Percentiles rank a stretch among this genome's conserved stretches.
phyloP scores from a whole-genome alignment of 2,797 vertebrate species.

The Halcyon leucocephala region DNA sequence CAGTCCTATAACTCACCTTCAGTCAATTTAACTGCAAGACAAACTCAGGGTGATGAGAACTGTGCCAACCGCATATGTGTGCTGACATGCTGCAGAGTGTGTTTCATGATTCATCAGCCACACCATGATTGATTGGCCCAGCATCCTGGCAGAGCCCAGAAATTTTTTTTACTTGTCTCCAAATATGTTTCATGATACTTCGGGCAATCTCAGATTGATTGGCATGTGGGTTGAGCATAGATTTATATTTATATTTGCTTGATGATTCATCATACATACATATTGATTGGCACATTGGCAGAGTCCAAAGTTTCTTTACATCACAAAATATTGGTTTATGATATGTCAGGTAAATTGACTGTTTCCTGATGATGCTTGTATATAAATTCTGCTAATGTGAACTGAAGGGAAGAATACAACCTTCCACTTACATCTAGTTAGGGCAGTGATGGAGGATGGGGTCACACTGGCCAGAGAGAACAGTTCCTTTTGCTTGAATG shows the following conservation, averaged over 20 bases:
- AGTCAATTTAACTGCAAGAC: constrained; percentile 65
- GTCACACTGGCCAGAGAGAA: neutral
- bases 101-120: constrained; percentile 71
- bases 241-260: constrained; percentile 46
- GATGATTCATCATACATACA: constrained; percentile 18
- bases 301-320: constrained; percentile 34
- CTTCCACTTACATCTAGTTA: neutral
- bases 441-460: neutral
- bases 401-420: neutral
- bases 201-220: constrained; percentile 53
- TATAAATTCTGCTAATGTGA: neutral
- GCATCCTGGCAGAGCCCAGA: constrained; percentile 49
- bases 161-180: constrained; percentile 45
- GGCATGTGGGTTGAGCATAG: neutral
- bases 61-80: constrained; percentile 48
- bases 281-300: constrained; percentile 55
- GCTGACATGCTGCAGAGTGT: constrained; percentile 63
- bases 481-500: neutral
- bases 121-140: constrained; percentile 63
- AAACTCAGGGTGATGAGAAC: constrained; percentile 60
- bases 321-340: constrained; percentile 35
- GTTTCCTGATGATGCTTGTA: constrained; percentile 12
- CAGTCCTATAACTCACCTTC: constrained; percentile 52
- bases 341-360: constrained; percentile 48
- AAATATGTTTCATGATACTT: constrained; percentile 36